Base-by-base conservation (phyloP, 2,113 vertebrate species). In the Ammospiza caudacuta region DNA sequence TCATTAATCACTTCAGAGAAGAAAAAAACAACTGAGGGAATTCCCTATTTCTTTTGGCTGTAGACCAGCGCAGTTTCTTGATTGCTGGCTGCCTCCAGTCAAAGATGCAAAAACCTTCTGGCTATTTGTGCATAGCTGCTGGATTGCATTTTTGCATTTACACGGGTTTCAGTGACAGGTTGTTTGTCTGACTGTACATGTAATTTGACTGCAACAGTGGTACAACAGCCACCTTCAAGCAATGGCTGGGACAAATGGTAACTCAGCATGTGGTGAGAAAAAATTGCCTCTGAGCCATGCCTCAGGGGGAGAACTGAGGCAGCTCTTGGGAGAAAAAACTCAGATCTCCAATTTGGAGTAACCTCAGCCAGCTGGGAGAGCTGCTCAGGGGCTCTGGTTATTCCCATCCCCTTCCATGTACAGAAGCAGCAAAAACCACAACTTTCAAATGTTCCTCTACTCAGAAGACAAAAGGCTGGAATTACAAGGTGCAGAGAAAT, bases 1-100 rank as follows among this genome's bases (percentile, higher is more conserved):
- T 43, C 46, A 70, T 67, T 46, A 91, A 84, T 90, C 43, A 35
- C 29, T 69, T 76, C 35, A 73, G 33, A 3, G 16, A 4, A 5
- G 7, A 89, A 80, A 35, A 85, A 37, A 72, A 25, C 11, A 35
- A 27, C 57, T 27, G 23, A 94, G 84, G 75, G 78, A 95, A 95
- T 95, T 90, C 93, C 62, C 46, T 83, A 11, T 70, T 92, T 89
- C 39, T 69, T 90, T 83, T 92, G 87, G 81, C 89, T 74, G 13
- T 5, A 47, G 49, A 72, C 81, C 91, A 95, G 46, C 18, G 69
- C 0, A 1, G n/a, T 55, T 73, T 66, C 89, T 87, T 79, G 84
- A 69, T 28, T 63, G 63, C 51, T 90, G 87, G 66, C 74, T 94
- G 82, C 70, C 72, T 91, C 37, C 43, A 86, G 68, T 75, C 64